These are phyloP conservation scores for Philopedon plagiatum DNA, from an alignment of 2,888 invertebrate genomes.

Conservation along the genomic window DNA sequence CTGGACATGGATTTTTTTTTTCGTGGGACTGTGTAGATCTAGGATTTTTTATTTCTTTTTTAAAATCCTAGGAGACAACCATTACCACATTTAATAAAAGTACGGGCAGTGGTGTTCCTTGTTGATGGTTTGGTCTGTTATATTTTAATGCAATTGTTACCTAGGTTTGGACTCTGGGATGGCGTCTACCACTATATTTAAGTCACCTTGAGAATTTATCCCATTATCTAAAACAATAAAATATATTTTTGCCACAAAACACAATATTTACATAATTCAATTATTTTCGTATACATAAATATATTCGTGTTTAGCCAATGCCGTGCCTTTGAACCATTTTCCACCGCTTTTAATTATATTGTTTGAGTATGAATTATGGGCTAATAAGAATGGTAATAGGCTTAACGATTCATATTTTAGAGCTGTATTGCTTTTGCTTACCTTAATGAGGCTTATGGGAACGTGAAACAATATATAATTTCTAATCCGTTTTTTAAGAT, in stretches of 20 bases:
- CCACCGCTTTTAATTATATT: conserved; percentile 54
- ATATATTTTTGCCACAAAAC: conserved; percentile 15
- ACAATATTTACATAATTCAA: conserved; percentile 43
- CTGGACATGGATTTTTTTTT: no score
- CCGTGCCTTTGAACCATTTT: conserved; percentile 38
- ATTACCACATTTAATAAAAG: no score
- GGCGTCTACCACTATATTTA: no score
- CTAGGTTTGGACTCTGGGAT: no score
- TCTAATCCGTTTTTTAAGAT: conserved; percentile 1
- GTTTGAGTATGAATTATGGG: conserved; percentile 54
- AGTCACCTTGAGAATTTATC: no score
- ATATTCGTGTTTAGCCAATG: conserved; percentile 31
- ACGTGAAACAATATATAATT: conserved; percentile 36
- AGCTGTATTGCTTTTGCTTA: conserved; percentile 33
- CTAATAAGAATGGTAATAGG: conserved; percentile 56
- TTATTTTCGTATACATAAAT: conserved; percentile 29
- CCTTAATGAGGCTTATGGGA: conserved; percentile 29
- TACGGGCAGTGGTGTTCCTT: no score
- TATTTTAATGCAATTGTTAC: no score
- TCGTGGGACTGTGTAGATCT: no score
- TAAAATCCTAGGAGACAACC: no score
- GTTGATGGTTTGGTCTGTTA: no score
- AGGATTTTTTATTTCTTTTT: no score
- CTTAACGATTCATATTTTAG: conserved; percentile 49
- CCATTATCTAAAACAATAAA: conserved; percentile 7